Base-by-base conservation (phyloP, 2,113 vertebrate genomes). In the Atlantisia rogersi region DNA sequence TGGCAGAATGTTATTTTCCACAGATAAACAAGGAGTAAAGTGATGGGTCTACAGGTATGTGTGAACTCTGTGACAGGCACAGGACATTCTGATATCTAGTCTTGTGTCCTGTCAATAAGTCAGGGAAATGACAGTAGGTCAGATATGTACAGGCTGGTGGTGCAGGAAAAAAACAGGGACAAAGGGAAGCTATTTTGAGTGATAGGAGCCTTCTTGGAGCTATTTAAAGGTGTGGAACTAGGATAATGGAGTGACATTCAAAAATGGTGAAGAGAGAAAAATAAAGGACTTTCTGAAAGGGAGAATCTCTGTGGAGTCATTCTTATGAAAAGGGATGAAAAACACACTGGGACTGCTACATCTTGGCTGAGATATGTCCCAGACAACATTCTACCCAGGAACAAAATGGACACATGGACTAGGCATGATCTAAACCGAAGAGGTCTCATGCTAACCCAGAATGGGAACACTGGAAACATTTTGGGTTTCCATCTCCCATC, bases 351-450 rank as follows among this genome's bases (percentile, higher is more conserved):
- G 69, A 92, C 42, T 44, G 88, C 93, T 82, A 56, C 19, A 84
- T 62, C 35, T 71, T 12, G 2, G 53, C 48, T 88, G 44, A 70
- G 81, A 20, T 37, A 58, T 60, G 92, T 93, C 76, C 68, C 32
- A 75, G 87, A 46, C 28, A 77, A 62, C 18, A 15, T 1, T 25
- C 56, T 92, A 83, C 74, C 86, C 86, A 56, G 53, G 69, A 86
- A 37, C 42, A 60, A 46, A 20, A 19, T 55, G 63, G 40, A 67
- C 32, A 64, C 0, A 0, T 0, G 0, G 80, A 55, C 40, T 37
- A 80, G 46, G 53, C 59, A 28, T 11, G 48, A 62, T 64, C 60
- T 26, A 50, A 92, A 88, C 5, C 64, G 64, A 82, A 86, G 18
- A 67, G 60, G 60, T 83, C n/a, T 52, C 10, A n/a, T 46, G 52